Evolutionary conservation across 2,797 vertebrate species (phyloP), one percentile per base, ranked within the genome.

Genomic region (Propithecus perrieri): DNA sequence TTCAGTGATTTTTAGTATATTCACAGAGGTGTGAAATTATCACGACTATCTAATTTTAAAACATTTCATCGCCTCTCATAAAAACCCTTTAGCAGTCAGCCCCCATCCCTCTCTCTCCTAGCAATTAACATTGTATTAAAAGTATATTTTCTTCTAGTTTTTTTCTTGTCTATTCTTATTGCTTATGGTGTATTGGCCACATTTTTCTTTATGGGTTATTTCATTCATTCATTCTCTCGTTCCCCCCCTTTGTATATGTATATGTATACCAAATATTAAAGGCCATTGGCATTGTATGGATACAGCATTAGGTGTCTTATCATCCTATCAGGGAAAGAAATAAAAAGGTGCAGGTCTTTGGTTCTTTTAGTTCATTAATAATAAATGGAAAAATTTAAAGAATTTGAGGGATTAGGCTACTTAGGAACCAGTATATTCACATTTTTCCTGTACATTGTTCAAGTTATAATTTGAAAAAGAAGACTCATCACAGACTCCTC

Each of bases 391-490:
- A 94, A 26, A 43, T 50, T 57, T 61, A 95, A 18, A 74, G 26
- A 94, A 48, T 96, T 95, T 90, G 89, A 83, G 6, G 46, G 10
- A 72, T 83, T 67, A 92, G 65, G 12, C 33, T 81, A 5, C 46
- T 76, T 95, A 84, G 30, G 48, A 88, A 86, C 13, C 43, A 84
- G 28, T 72, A 28, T 87, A 59, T 48, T 96, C 75, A 79, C 20
- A 50, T 91, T 96, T 96, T 53, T 53, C 18, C 50, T 83, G 55
- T 78, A 59, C 20, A 46, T 76, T 81, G 35, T 95, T 97, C 38
- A 94, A 75, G 35, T 95, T 91, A 91, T 69, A 61, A 91, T 96
- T 75, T 96, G 61, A 89, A 85, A 95, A 86, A 95, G 35, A 63
- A 43, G 18, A 55, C 90, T 96, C 41, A 91, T 81, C 41, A 87